Evolutionary conservation across 2,113 vertebrate genomes (phyloP), one percentile per base, ranked within the genome.

Genomic region (Podarcis muralis): DNA sequence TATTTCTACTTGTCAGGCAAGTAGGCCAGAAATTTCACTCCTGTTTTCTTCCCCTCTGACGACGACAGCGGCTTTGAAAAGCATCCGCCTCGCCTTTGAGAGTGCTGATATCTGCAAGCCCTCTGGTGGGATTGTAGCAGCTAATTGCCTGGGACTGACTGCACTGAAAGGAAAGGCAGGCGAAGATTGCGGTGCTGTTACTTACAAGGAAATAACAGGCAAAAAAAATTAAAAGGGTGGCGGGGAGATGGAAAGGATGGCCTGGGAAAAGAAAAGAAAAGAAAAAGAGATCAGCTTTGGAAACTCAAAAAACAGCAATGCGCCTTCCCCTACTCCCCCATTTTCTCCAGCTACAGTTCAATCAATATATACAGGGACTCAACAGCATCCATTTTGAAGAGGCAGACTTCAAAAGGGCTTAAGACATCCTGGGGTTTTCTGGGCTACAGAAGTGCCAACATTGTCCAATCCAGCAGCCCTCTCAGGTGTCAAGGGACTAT

Each of bases 101-200:
- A 71, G 20, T 1, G 13, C 59, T 30, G 66, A 76, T 81, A 85
- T 85, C 66, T 0, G 1, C 5, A 0, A 0, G 68, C 43, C 81
- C 16, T 0, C 62, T 57, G 65, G 65, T 72, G 82, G 75, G 43
- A 59, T 71, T 80, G 75, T n/a, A 71, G 75, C 65, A 71, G 32
- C 82, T 72, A 68, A 84, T 71, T 89, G 82, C 76, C 66, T 53
- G 81, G 81, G 87, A 88, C 57, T 76, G 68, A 43, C 74, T 79
- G 75, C 9, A 23, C 74, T 57, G 84, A 1, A 27, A 65, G 30
- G 2, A 16, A 53, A n/a, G 25, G 71, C 43, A 89, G 72, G 69
- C 27, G n/a, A 89, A 75, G 35, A 88, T 32, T 53, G 80, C 20
- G 43, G 32, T 15, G 53, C 22, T 75, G 78, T 40, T 65, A 4